Percentiles rank a stretch among this genome's conserved stretches.
phyloP scores from a whole-genome alignment of 2,113 vertebrate genomes.

The Amazona guildingii region DNA sequence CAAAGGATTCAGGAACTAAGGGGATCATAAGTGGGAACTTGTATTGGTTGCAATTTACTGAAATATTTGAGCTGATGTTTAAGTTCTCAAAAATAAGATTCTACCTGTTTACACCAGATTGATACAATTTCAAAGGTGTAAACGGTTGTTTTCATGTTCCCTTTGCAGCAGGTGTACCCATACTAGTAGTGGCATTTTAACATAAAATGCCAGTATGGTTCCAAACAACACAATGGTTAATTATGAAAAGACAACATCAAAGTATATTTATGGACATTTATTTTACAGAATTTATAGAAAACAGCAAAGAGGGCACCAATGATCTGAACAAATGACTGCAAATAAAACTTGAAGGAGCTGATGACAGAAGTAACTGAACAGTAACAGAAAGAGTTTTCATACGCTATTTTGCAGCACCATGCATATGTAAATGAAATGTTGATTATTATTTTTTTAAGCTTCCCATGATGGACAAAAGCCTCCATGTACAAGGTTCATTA shows the following conservation, averaged over 20 bases:
- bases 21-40: not conserved
- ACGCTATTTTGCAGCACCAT: conserved; percentile 83
- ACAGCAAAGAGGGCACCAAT: conserved; percentile 65
- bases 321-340: conserved; percentile 70
- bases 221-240: conserved; percentile 79
- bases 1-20: conserved; percentile 27
- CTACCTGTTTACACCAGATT: conserved; percentile 72
- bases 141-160: conserved; percentile 63
- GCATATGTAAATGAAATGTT: conserved; percentile 92
- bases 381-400: conserved; percentile 76
- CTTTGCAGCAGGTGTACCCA: conserved; percentile 79
- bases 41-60: not conserved
- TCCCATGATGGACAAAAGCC: conserved; percentile 81
- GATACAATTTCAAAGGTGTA: conserved; percentile 70
- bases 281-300: conserved; percentile 76
- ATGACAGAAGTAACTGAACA: conserved; percentile 75
- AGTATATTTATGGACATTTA: conserved; percentile 77
- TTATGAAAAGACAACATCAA: conserved; percentile 81
- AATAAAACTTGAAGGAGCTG: conserved; percentile 74
- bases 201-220: conserved; percentile 83
- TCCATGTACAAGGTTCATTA: conserved; percentile 93
- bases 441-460: conserved; percentile 86
- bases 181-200: conserved; percentile 79
- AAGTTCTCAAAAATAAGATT: conserved; percentile 33
- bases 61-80: not conserved